phyloP scores from a whole-genome alignment of 2,888 invertebrate species.

The Ennomos erosarius region DNA sequence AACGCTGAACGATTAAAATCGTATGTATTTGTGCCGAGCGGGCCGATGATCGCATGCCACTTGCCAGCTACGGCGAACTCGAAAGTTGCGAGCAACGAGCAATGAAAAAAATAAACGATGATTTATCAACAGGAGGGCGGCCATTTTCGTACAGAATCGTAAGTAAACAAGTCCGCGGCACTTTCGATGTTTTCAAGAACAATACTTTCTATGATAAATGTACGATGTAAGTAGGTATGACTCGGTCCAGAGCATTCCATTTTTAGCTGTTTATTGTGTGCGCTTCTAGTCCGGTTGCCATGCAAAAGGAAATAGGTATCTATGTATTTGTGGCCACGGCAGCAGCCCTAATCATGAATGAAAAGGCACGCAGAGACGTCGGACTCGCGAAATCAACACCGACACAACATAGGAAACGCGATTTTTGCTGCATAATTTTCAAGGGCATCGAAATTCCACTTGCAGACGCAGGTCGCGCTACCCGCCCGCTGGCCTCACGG shows the following conservation, averaged over 20 bases:
- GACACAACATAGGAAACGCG: slow-evolving; percentile 65
- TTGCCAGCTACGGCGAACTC: slow-evolving; percentile 41
- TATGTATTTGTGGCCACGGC: slow-evolving; percentile 48
- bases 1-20: slow-evolving; percentile 37
- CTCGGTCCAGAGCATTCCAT: slow-evolving; percentile 71
- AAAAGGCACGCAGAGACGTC: slow-evolving; percentile 60
- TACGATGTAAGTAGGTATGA: slow-evolving; percentile 19
- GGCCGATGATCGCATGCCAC: slow-evolving; percentile 45
- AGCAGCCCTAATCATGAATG: slow-evolving; percentile 56
- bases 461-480: slow-evolving; percentile 40
- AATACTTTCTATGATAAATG: slow-evolving; percentile 76
- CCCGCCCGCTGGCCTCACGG: slow-evolving; percentile 42
- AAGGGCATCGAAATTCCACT: slow-evolving; percentile 74
- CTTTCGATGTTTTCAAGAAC: slow-evolving; percentile 63
- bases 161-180: slow-evolving; percentile 49
- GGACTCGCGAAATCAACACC: slow-evolving; percentile 46
- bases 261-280: slow-evolving; percentile 66
- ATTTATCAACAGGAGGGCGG: slow-evolving; percentile 46
- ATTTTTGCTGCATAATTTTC: slow-evolving; percentile 85
- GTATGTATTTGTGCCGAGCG: slow-evolving; percentile 47
- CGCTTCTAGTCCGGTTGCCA: slow-evolving; percentile 66
- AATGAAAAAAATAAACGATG: slow-evolving; percentile 39
- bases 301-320: slow-evolving; percentile 50
- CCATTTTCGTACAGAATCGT: slow-evolving; percentile 58
- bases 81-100: slow-evolving; percentile 46